Conservation (phyloP, 2,797 vertebrate species). For the Parauchenoglanis ngamensis region DNA sequence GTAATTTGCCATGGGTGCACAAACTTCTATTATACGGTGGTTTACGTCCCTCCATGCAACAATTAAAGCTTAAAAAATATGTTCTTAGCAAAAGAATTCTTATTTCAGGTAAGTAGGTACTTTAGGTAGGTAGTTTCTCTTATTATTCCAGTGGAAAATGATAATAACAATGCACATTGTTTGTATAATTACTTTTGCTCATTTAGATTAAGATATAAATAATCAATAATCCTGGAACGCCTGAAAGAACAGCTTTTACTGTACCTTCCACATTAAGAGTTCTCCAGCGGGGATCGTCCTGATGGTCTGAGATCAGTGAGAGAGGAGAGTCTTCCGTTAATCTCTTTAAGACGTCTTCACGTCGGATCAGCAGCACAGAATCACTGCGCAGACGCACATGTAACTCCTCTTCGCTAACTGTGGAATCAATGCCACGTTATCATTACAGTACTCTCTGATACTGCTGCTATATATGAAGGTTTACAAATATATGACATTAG, state of each 20-base stretch:
- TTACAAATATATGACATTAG: neutral
- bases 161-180: neutral
- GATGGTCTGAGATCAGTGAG: constrained; percentile 59
- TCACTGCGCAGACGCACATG: constrained; percentile 74
- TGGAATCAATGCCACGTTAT: constrained; percentile 5
- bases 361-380: constrained; percentile 74
- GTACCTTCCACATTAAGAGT: constrained; percentile 71
- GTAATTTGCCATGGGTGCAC: neutral
- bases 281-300: constrained; percentile 65
- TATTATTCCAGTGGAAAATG: too few species aligned
- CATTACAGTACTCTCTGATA: neutral
- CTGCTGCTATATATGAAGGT: neutral
- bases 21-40: neutral
- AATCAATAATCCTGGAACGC: neutral
- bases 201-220: neutral
- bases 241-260: neutral
- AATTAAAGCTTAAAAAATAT: neutral
- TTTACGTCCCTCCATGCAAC: neutral
- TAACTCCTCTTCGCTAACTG: constrained; percentile 67
- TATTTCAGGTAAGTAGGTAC: too few species aligned
- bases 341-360: constrained; percentile 74
- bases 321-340: constrained; percentile 53
- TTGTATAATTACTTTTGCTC: neutral
- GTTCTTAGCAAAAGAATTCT: neutral
- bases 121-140: neutral